Evolutionary conservation across 1,140 invertebrate species (phyloP), one percentile per base, ranked within the genome.

Genomic region (Rhynchophorus ferrugineus): DNA sequence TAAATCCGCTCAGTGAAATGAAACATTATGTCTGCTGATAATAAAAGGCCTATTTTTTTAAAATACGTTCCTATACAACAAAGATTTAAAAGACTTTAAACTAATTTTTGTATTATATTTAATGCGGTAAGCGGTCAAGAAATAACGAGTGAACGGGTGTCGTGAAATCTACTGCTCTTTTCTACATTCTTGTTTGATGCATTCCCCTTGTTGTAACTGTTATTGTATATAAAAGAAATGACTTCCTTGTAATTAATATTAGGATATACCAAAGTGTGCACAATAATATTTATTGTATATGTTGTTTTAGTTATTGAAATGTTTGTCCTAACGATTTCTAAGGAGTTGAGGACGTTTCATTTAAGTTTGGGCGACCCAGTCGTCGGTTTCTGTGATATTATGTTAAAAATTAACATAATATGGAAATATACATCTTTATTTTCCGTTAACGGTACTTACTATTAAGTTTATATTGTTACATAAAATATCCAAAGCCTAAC

Each of bases 301-400:
- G 5, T 11, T 29, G 5, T 29, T 29, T 29, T 29, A 6, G 24
- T 29, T 11, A 11, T 29, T n/a, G n/a, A n/a, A n/a, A n/a, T n/a
- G n/a, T n/a, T n/a, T n/a, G n/a, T n/a, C n/a, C n/a, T n/a, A n/a
- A n/a, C 3, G n/a, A 36, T 3, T 36, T 13, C 17, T 37, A 3
- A 37, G 35, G 35, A 37, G 1, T 37, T 37, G 35, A 9, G 35
- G 13, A 37, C 2, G 17, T 16, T 37, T 3, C 14, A n/a, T n/a
- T n/a, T n/a, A n/a, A n/a, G n/a, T n/a, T n/a, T n/a, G n/a, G n/a
- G n/a, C n/a, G n/a, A n/a, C n/a, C n/a, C n/a, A n/a, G n/a, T n/a
- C n/a, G n/a, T n/a, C n/a, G n/a, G n/a, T n/a, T 41, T 41, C 38
- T 41, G 38, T 41, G 38, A 41, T 41, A 41, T 41, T 41, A 41